Base-by-base conservation (phyloP, 2,113 vertebrate genomes). In the Poeciliopsis turrubarensis region DNA sequence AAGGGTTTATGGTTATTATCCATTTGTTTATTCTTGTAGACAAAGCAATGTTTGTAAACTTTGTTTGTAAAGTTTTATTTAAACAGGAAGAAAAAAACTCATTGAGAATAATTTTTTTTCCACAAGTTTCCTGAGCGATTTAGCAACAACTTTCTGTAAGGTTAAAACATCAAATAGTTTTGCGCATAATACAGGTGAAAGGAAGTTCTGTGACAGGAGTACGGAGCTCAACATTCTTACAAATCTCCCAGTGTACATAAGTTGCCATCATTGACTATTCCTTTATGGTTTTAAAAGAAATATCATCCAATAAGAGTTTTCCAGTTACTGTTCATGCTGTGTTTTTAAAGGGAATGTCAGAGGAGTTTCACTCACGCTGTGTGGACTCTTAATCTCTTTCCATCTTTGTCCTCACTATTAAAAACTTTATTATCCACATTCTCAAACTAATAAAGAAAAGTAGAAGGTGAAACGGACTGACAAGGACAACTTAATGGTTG, bases 271-370 rank as follows among this genome's bases (percentile, higher is more conserved):
- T 47, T 57, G 9, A 57, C 22, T n/a, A 11, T 25, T n/a, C 2
- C 3, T 57, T n/a, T n/a, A 1, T n/a, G 25, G 9, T n/a, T 57
- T 57, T 9, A 57, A 5, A 54, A 47, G 3, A 54, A 8, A 22
- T 5, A 32, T 78, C 79, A 61, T 75, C 67, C n/a, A 1, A 77
- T 32, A 11, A 5, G 37, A 47, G 70, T 27, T 66, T 65, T 60
- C 68, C 27, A 31, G 26, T 29, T 62, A 70, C 73, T 32, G 63
- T 25, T 54, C 17, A 25, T 57, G 51, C 9, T 57, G 25, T 57
- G 6, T 25, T 41, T 57, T 57, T 17, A n/a, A 57, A 57, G 5
- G 51, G 22, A 11, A 3, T n/a, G 19, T 57, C 19, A 57, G 22
- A 57, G 51, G 51, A 9, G 51, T 57, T 57, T n/a, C 8, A 17